Evolutionary conservation across 2,888 invertebrate genomes (phyloP).

Genomic region (Acanthacorydalis orientalis): DNA sequence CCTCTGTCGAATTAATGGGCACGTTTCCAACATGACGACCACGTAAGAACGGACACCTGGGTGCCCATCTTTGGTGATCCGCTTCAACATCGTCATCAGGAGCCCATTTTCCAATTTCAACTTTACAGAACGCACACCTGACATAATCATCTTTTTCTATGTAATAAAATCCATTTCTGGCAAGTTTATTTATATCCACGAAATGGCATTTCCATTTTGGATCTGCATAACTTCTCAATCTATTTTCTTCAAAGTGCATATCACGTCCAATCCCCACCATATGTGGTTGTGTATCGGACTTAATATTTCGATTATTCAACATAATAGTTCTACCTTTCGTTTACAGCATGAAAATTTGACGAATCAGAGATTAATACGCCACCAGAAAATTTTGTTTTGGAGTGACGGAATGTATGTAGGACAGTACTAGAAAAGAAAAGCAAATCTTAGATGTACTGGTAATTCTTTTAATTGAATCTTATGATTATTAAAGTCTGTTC

Average conservation of each 20-base stretch:
- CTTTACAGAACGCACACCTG: conserved; percentile 62
- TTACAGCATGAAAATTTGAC: no score
- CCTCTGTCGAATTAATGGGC: conserved; percentile 24
- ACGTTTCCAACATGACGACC: conserved; percentile 46
- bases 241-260: conserved; percentile 40
- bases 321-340: background rate
- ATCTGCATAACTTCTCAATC: conserved; percentile 40
- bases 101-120: conserved; percentile 69
- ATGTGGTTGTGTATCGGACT: background rate
- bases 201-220: conserved; percentile 46
- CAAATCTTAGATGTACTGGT: no score
- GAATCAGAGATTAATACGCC: no score
- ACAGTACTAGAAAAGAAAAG: no score
- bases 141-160: conserved; percentile 60
- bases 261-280: conserved; percentile 17
- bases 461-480: no score
- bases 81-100: conserved; percentile 62
- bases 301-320: background rate
- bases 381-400: no score
- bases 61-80: conserved; percentile 69
- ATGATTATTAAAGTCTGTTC: no score
- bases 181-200: conserved; percentile 45
- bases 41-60: conserved; percentile 60
- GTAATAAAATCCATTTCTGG: conserved; percentile 71
- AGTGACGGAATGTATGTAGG: no score